Conservation (phyloP, 2,113 vertebrate genomes). For the Xiphias gladius region DNA sequence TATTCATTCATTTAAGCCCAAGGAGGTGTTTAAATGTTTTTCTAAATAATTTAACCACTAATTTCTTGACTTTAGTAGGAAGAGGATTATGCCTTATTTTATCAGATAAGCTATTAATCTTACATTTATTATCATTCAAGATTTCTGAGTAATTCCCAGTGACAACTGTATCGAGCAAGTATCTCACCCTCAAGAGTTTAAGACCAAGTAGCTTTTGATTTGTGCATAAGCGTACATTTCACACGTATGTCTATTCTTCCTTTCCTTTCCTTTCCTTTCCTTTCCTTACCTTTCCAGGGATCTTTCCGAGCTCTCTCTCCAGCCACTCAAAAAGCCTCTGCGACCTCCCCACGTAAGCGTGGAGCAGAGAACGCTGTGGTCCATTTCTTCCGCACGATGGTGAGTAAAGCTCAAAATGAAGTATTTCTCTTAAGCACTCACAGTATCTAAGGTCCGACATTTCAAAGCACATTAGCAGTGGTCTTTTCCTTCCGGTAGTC, state of each 20-base stretch:
- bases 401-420: conserved; percentile 81
- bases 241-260: neutral
- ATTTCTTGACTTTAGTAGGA: neutral
- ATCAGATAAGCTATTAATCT: neutral
- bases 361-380: conserved; percentile 94
- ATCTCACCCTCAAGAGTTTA: neutral
- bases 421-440: neutral
- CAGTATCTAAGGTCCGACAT: neutral
- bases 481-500: neutral
- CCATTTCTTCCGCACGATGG: conserved; percentile 98
- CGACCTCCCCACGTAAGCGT: conserved; percentile 87
- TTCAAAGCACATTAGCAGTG: conserved; percentile 2
- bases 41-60: neutral
- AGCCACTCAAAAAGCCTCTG: conserved; percentile 89
- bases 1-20: neutral
- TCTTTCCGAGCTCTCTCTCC: conserved; percentile 88
- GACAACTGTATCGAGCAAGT: neutral
- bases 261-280: conserved; percentile 10
- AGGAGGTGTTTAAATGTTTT: neutral
- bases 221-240: neutral
- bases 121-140: neutral
- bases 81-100: neutral
- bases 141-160: neutral
- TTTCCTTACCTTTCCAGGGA: conserved; percentile 70
- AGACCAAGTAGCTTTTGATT: neutral